Conservation (phyloP, 2,113 vertebrate species). For the Poicephalus meyeri region DNA sequence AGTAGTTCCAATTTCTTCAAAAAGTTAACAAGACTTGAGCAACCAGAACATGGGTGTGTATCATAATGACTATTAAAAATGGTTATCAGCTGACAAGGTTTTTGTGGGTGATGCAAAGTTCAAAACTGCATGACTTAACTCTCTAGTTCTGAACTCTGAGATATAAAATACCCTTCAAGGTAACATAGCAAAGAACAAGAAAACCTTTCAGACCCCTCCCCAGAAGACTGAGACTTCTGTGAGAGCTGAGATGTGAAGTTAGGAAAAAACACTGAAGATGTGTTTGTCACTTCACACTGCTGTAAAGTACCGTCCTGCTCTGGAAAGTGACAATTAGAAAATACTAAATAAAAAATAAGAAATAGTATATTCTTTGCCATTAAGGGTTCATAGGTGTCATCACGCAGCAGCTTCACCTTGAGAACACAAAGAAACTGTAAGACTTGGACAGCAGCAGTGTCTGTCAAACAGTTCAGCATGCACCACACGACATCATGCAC, state of each 20-base stretch:
- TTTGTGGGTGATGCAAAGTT: neutral
- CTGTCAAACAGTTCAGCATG: neutral
- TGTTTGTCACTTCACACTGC: neutral
- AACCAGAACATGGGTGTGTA: neutral
- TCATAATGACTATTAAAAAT: neutral
- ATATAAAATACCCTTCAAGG: neutral
- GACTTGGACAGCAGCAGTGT: neutral
- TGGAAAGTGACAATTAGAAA: neutral
- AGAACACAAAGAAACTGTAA: neutral
- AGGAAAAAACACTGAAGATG: neutral
- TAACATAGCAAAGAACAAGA: neutral
- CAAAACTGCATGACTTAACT: neutral
- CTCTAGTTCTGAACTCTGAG: neutral
- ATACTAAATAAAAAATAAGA: neutral
- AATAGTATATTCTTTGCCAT: neutral
- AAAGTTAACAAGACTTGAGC: neutral
- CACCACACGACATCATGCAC: accelerated
- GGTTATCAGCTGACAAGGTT: neutral
- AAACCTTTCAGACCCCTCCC: neutral
- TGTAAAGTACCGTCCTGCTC: neutral
- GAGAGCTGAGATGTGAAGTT: neutral
- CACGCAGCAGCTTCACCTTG: neutral
- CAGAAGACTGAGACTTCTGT: neutral
- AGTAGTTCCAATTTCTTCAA: neutral
- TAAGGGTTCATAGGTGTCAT: neutral